Conservation (phyloP, 2,113 vertebrate genomes). For the Mesitornis unicolor region DNA sequence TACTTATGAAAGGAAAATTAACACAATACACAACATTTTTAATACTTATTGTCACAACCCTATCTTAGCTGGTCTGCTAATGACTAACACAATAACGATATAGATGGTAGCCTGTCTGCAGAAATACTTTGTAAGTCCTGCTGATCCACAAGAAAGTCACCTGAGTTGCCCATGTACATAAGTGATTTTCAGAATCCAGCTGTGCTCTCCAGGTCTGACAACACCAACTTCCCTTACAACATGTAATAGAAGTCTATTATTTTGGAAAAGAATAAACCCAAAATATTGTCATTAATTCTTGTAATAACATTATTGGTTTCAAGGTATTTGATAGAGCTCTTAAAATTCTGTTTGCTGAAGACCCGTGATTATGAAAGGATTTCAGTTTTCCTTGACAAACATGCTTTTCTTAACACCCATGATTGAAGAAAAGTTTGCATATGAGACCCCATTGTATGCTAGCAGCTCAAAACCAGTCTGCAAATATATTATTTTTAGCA, state of each 20-base stretch:
- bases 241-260: background rate
- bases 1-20: background rate
- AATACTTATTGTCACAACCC: background rate
- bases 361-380: background rate
- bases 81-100: background rate
- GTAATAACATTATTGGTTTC: background rate
- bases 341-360: background rate
- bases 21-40: background rate
- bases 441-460: background rate
- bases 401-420: background rate
- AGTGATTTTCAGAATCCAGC: background rate
- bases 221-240: background rate
- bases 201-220: background rate
- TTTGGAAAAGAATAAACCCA: background rate
- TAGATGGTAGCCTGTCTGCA: background rate
- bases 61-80: background rate
- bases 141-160: background rate
- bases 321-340: background rate
- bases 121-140: background rate
- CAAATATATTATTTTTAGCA: background rate
- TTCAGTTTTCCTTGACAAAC: background rate
- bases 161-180: background rate
- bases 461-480: background rate
- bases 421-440: background rate
- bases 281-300: background rate